phyloP scores from a whole-genome alignment of 2,888 invertebrate species.

The Cheilosia pagana region DNA sequence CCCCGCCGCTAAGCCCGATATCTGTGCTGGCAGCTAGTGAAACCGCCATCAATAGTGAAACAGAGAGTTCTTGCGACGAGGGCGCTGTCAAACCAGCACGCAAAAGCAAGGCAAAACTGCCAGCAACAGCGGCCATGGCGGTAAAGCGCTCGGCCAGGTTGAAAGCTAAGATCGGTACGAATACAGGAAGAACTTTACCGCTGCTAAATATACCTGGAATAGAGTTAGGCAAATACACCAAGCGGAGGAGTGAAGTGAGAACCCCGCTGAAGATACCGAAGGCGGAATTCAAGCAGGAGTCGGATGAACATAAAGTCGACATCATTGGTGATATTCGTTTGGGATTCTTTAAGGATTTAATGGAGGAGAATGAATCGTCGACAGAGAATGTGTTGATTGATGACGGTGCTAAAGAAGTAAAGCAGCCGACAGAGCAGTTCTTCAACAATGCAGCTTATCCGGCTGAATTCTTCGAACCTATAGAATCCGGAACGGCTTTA shows the following conservation, averaged over 20 bases:
- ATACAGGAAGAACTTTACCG: background rate
- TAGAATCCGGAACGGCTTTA: background rate
- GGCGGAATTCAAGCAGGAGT: background rate
- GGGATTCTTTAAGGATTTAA: conserved; percentile 42
- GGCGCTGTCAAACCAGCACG: background rate
- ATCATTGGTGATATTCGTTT: conserved; percentile 10
- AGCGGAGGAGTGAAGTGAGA: conserved; percentile 4
- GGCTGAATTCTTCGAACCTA: background rate
- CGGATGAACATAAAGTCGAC: background rate
- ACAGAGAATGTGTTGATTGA: background rate
- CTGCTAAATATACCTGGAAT: conserved; percentile 27
- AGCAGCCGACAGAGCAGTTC: background rate
- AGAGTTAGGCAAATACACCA: conserved; percentile 64
- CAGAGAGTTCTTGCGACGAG: conserved; percentile 35
- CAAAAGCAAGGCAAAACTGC: conserved; percentile 27
- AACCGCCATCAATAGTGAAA: conserved; percentile 4
- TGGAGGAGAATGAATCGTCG: conserved; percentile 19
- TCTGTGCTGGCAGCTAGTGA: conserved; percentile 49
- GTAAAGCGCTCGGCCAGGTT: conserved; percentile 50
- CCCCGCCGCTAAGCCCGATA: conserved; percentile 45
- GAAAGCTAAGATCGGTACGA: conserved; percentile 19
- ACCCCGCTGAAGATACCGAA: background rate
- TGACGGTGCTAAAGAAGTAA: background rate
- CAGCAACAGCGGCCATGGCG: conserved; percentile 45
- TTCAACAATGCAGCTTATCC: background rate